Evolutionary conservation across 2,888 invertebrate genomes (phyloP).

Genomic region (Sarcophaga caerulescens): DNA sequence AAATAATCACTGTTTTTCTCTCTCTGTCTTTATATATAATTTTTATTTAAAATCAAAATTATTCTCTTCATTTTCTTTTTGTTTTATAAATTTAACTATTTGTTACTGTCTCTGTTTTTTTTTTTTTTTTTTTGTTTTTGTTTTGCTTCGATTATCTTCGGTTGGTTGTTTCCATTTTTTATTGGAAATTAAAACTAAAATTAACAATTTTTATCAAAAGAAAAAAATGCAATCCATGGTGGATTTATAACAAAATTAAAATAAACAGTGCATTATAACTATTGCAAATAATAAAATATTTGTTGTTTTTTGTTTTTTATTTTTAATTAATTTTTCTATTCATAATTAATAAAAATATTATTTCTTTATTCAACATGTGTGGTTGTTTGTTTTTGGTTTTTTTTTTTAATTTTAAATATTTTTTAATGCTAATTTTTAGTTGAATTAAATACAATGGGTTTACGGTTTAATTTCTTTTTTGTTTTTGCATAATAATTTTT

Average conservation of each 20-base stretch:
- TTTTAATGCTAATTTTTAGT: background rate
- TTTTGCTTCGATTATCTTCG: background rate
- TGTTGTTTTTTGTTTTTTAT: background rate
- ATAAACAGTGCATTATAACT: constrained; percentile 51
- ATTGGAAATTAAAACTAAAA: constrained; percentile 2
- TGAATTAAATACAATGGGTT: background rate
- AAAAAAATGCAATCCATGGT: background rate
- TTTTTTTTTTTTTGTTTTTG: constrained; percentile 17
- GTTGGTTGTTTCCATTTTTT: background rate
- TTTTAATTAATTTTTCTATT: background rate
- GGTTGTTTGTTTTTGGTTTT: background rate
- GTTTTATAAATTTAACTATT: constrained; percentile 43
- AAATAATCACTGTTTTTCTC: background rate
- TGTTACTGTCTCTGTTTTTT: constrained; percentile 23
- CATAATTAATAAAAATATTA: background rate
- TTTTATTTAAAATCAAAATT: constrained; percentile 62
- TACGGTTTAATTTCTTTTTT: background rate
- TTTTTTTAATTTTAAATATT: background rate
- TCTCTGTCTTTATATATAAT: constrained; percentile 23
- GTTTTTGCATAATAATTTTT: background rate
- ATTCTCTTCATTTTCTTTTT: constrained; percentile 9
- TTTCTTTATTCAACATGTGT: background rate
- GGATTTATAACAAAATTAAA: constrained; percentile 10
- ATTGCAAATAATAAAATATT: constrained; percentile 42
- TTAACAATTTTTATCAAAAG: background rate